Evolutionary conservation across 2,888 invertebrate genomes (phyloP), one percentile per base, ranked within the genome.

Genomic region (Nomada ruficornis): DNA sequence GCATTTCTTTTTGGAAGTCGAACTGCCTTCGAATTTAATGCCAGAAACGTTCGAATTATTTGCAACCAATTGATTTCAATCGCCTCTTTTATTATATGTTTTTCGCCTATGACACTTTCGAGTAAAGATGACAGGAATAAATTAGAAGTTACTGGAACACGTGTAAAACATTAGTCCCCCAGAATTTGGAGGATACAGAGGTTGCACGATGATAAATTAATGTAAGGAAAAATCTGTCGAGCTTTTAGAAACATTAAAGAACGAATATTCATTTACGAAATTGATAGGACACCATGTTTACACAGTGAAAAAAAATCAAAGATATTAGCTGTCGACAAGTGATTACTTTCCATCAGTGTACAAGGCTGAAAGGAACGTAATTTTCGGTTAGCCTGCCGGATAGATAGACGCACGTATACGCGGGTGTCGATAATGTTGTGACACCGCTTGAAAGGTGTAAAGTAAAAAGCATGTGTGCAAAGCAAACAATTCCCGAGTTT

Each of bases 401-500:
- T 52, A 54, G 70, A 62, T 60, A 64, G 77, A 70, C 59, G 23
- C 36, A 47, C 36, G 47, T n/a, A 4, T 29, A 54, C 60, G 29
- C 71, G 69, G 69, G 77, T 50, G 77, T 59, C 72, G 82, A 63
- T 55, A 70, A 80, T 79, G 62, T 85, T 85, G 65, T 85, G 82
- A 85, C 73, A 76, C 63, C 70, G 80, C 59, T 74, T 65, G 72
- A 73, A 86, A 80, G 83, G 85, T 82, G 88, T 77, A 76, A 86
- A 81, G 75, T 83, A 83, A 85, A 85, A 82, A 83, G 52, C 44
- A 74, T 89, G 77, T 82, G 79, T 64, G 79, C 70, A 78, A 68
- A 78, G 84, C 85, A 88, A 89, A 88, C 88, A 81, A 55, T 72
- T 80, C 75, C 65, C 65, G 77, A 82, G 89, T 84, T 72, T 88